Conservation (phyloP, 1,140 invertebrate genomes). For the Eufriesea mexicana region DNA sequence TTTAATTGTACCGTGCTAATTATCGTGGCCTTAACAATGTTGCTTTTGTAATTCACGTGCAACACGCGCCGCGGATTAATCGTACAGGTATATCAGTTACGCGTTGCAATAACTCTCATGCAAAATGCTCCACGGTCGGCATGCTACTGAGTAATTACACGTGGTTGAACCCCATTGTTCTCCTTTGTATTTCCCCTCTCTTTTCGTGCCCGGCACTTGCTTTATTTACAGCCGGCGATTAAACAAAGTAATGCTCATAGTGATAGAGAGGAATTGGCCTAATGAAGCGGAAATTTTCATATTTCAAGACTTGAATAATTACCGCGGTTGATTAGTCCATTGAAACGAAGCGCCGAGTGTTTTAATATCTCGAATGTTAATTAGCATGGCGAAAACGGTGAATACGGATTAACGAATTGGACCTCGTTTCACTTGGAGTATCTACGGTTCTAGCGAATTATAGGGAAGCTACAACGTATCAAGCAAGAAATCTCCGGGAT, state of each 20-base stretch:
- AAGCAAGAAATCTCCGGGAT: not conserved
- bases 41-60: conserved; percentile 21
- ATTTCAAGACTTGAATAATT: too few relatives aligned
- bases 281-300: too few relatives aligned
- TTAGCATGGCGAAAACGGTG: too few relatives aligned
- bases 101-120: conserved; percentile 15
- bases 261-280: not conserved
- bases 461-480: too few relatives aligned
- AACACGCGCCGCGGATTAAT: conserved; percentile 16
- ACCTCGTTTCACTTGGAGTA: too few relatives aligned
- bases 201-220: too few relatives aligned
- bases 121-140: not conserved
- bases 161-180: conserved; percentile 11
- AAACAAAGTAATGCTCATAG: not conserved
- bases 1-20: conserved; percentile 5
- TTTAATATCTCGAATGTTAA: too few relatives aligned
- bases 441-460: too few relatives aligned
- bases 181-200: not conserved
- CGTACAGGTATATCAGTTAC: not conserved
- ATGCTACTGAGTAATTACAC: conserved; percentile 32
- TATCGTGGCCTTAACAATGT: conserved; percentile 23
- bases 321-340: too few relatives aligned
- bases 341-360: too few relatives aligned
- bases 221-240: not conserved
- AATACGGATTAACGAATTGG: too few relatives aligned